Conservation (phyloP, 1,140 invertebrate species). For the Macrotrachela quadricornifera region DNA sequence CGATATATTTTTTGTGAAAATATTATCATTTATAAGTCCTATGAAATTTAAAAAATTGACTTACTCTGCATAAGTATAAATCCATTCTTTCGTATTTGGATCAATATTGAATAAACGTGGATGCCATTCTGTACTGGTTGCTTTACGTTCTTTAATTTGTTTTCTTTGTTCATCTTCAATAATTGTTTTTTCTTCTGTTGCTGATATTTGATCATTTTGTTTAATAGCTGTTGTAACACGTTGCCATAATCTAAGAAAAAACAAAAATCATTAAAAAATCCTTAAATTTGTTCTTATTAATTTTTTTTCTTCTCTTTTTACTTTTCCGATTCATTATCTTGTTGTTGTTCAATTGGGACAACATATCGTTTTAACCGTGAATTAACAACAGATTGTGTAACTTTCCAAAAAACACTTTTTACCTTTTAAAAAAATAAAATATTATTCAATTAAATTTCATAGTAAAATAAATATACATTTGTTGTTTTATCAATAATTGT, state of each 20-base stretch:
- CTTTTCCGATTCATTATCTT: slow-evolving; percentile 56
- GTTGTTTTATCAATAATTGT: slow-evolving; percentile 11
- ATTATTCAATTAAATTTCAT: too few species aligned
- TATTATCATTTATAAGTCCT: too few species aligned
- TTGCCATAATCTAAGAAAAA: slow-evolving; percentile 43
- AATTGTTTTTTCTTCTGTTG: slow-evolving; percentile 66
- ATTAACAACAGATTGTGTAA: slow-evolving; percentile 43
- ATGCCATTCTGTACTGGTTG: slow-evolving; percentile 40
- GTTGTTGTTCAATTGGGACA: slow-evolving; percentile 53
- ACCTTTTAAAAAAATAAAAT: too few species aligned
- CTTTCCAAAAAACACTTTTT: slow-evolving; percentile 47
- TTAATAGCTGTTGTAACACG: slow-evolving; percentile 57
- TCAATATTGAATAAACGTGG: slow-evolving; percentile 50
- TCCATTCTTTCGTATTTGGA: slow-evolving; percentile 43
- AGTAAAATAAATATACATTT: slow-evolving; percentile 25
- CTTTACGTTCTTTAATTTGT: slow-evolving; percentile 42
- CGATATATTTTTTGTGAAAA: too few species aligned
- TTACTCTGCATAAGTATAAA: slow-evolving; percentile 45
- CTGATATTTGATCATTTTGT: slow-evolving; percentile 51
- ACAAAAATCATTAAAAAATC: too few species aligned
- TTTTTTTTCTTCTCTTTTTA: too few species aligned
- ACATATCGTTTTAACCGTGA: slow-evolving; percentile 51
- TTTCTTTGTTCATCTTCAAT: slow-evolving; percentile 63
- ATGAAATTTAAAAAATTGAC: too few species aligned
- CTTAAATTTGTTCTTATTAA: too few species aligned